These are phyloP conservation scores for Heliconius sara DNA, from an alignment of 2,888 invertebrate species.

Conservation along the genomic window DNA sequence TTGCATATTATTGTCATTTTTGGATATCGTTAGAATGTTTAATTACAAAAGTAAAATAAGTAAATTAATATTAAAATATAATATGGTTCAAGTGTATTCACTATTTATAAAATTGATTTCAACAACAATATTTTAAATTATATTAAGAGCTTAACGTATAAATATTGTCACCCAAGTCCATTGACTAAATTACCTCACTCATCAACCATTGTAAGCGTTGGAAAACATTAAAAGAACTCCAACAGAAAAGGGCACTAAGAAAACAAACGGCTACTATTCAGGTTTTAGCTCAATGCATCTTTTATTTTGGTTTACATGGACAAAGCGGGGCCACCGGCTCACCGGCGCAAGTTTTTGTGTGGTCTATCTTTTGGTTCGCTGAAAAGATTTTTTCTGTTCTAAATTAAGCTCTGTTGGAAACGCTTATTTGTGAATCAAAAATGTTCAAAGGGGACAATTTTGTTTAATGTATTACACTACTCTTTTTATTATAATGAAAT, in stretches of 20 bases:
- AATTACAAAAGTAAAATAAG: not conserved
- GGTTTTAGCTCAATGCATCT: conserved; percentile 48
- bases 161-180: not conserved
- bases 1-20: conserved; percentile 37
- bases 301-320: conserved; percentile 47
- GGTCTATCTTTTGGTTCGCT: conserved; percentile 37
- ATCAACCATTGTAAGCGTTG: conserved; percentile 12
- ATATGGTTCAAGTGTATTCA: no score
- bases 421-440: conserved; percentile 18
- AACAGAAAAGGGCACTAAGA: conserved; percentile 45
- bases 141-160: not conserved
- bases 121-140: no score
- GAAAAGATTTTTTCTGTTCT: conserved; percentile 35
- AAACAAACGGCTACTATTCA: conserved; percentile 44
- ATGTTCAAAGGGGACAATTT: conserved; percentile 20
- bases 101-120: no score
- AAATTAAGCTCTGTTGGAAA: conserved; percentile 35
- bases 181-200: conserved; percentile 22
- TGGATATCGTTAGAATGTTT: not conserved
- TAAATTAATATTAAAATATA: not conserved
- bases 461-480: not conserved
- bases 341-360: conserved; percentile 43
- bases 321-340: conserved; percentile 40
- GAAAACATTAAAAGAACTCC: conserved; percentile 38
- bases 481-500: not conserved